These are phyloP conservation scores for Ricordea florida DNA, from an alignment of 92 coral and sea anemone genomes.

Conservation along the genomic window DNA sequence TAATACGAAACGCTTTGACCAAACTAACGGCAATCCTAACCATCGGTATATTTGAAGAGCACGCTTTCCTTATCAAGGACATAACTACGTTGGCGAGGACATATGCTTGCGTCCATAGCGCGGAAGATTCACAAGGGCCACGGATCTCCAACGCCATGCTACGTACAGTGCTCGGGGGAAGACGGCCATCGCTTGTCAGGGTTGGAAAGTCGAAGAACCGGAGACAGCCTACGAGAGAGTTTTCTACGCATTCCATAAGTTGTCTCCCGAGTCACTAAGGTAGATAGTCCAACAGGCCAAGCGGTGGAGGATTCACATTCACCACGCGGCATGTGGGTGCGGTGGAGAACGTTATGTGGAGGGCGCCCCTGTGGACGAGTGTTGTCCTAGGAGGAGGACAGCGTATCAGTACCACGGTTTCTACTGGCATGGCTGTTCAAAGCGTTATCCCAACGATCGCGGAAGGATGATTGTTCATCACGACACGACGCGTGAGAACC, in stretches of 20 bases:
- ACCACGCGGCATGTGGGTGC: not conserved
- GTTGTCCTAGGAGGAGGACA: not conserved
- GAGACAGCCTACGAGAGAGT: not conserved
- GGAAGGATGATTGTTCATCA: too few relatives aligned
- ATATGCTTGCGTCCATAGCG: too few relatives aligned
- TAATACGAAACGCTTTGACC: not conserved
- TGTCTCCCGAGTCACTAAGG: too few relatives aligned
- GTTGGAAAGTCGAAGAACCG: not conserved
- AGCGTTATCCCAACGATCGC: not conserved
- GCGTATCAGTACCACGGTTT: too few relatives aligned
- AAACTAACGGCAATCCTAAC: too few relatives aligned
- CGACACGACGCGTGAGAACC: not conserved
- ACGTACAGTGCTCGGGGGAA: not conserved
- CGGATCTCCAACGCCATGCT: not conserved
- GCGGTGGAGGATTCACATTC: too few relatives aligned
- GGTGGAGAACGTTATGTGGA: not conserved
- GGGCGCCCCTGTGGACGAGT: not conserved
- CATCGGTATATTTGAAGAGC: too few relatives aligned
- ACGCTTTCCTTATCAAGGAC: too few relatives aligned
- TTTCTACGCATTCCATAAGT: not conserved
- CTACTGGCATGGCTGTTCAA: too few relatives aligned
- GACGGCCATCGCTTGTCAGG: not conserved
- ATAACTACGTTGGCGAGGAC: too few relatives aligned
- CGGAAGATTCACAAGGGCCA: not conserved
- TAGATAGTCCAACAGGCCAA: too few relatives aligned